These are phyloP conservation scores for Sylvicola fuscatus DNA, from an alignment of 2,888 invertebrate genomes.

Conservation along the genomic window DNA sequence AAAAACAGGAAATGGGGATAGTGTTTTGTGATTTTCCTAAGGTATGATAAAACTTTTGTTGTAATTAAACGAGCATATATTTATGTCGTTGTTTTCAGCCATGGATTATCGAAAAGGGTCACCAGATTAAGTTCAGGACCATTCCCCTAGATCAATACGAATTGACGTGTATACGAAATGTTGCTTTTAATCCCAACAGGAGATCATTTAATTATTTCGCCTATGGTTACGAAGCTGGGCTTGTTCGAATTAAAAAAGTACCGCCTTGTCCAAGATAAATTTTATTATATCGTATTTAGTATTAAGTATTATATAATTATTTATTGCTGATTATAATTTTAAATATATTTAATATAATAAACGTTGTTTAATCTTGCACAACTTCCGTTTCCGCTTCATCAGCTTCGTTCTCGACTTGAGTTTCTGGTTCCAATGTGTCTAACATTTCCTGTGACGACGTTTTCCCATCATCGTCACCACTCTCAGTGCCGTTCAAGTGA, in stretches of 20 bases:
- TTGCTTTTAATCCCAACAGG: constrained; percentile 18
- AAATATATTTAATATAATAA: neutral
- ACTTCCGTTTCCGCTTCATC: neutral
- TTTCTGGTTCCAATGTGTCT: too few relatives aligned
- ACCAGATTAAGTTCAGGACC: neutral
- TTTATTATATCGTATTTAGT: too few relatives aligned
- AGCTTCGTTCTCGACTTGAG: constrained; percentile 2
- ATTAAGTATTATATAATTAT: neutral
- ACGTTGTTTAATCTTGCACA: neutral
- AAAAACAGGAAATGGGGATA: too few relatives aligned
- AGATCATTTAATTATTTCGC: constrained; percentile 13
- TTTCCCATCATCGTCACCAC: constrained; percentile 1
- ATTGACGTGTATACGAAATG: neutral
- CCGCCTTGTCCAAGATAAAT: too few relatives aligned
- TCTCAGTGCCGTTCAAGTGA: neutral
- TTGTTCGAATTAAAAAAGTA: constrained; percentile 7
- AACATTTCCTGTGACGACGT: too few relatives aligned
- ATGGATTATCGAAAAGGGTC: neutral
- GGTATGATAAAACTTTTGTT: too few relatives aligned
- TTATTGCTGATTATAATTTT: neutral
- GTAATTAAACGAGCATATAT: too few relatives aligned
- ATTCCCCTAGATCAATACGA: neutral
- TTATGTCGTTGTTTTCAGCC: too few relatives aligned
- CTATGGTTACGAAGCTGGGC: constrained; percentile 20
- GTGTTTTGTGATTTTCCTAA: too few relatives aligned